Evolutionary conservation across 2,797 vertebrate genomes (phyloP).

Genomic region (Enteromius trimaculatus): DNA sequence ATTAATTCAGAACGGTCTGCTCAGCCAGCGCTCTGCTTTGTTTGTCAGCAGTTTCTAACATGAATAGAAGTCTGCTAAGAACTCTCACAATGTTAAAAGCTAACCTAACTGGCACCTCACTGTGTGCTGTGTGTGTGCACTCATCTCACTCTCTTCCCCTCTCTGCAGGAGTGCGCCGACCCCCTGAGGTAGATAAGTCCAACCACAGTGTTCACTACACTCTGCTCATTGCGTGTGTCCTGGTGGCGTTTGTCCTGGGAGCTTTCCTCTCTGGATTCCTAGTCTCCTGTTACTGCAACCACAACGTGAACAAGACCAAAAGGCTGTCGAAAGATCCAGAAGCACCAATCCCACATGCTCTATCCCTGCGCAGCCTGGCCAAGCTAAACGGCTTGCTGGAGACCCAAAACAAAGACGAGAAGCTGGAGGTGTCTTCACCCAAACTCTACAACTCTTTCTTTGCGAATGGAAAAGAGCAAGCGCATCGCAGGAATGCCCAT

Average conservation of each 20-base stretch:
- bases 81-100: constrained; percentile 16
- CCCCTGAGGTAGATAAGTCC: constrained; percentile 79
- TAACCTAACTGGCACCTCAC: constrained; percentile 31
- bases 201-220: constrained; percentile 87
- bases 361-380: constrained; percentile 88
- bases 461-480: constrained; percentile 76
- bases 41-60: constrained; percentile 31
- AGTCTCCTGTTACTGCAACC: constrained; percentile 91
- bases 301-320: constrained; percentile 80
- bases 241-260: constrained; percentile 88
- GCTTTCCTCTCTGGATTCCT: constrained; percentile 90
- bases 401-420: constrained; percentile 80
- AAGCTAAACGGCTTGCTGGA: constrained; percentile 87
- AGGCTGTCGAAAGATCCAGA: constrained; percentile 84
- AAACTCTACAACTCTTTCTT: constrained; percentile 87
- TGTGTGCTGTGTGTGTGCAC: constrained; percentile 45
- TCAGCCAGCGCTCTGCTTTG: constrained; percentile 29
- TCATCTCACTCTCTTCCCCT: constrained; percentile 41
- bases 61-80: constrained; percentile 32
- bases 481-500: constrained; percentile 70
- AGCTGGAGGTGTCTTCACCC: constrained; percentile 78
- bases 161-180: constrained; percentile 80
- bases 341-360: constrained; percentile 83
- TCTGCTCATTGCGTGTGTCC: constrained; percentile 87
- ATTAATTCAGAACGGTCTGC: constrained; percentile 14